These are phyloP conservation scores for Capromys pilorides DNA, from an alignment of 2,797 vertebrate species.

Conservation along the genomic window DNA sequence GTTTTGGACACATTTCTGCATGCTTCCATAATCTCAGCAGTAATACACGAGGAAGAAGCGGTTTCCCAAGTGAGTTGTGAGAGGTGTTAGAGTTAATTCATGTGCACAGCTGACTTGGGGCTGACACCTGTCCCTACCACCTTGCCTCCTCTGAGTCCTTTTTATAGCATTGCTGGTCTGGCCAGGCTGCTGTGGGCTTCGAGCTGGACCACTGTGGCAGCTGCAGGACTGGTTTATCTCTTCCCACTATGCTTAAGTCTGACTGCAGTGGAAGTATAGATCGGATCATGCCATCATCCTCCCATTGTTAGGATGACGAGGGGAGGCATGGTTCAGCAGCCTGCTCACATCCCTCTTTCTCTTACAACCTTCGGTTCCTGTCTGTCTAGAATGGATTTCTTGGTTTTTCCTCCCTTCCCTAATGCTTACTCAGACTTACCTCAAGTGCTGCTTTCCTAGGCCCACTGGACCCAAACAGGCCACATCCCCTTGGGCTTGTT, in stretches of 20 bases:
- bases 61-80: neutral
- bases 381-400: neutral
- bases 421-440: neutral
- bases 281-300: neutral
- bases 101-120: no score
- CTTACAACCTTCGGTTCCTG: neutral
- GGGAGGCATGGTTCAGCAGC: rapidly evolving
- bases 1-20: neutral
- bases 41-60: neutral
- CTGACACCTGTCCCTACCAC: neutral
- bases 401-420: neutral
- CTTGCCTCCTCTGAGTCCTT: neutral
- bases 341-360: no score
- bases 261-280: neutral
- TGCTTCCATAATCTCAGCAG: neutral
- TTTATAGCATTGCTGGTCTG: neutral
- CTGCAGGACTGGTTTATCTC: neutral
- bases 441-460: neutral
- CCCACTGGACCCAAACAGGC: neutral
- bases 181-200: neutral
- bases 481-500: rapidly evolving
- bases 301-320: neutral
- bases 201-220: neutral
- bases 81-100: neutral
- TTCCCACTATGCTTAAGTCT: neutral